Evolutionary conservation across 2,797 vertebrate genomes (phyloP).

Genomic region (Ctenopoma multispine): DNA sequence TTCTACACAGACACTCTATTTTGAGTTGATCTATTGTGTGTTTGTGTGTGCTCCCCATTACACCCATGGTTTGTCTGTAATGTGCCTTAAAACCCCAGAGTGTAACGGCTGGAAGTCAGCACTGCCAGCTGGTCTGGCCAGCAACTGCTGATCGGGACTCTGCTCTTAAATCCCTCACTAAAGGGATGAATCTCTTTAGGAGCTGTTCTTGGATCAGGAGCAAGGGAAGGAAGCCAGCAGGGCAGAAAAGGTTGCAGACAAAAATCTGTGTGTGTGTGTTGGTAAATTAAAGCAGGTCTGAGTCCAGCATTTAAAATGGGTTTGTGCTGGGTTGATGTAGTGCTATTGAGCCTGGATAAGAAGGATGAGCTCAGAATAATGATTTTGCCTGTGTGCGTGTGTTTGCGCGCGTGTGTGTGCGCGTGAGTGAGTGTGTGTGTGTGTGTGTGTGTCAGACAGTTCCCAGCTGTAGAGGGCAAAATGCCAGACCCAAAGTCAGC

Average conservation of each 20-base stretch:
- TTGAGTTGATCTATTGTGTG: slow-evolving; percentile 38
- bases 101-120: slow-evolving; percentile 53
- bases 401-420: slow-evolving; percentile 1
- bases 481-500: slow-evolving; percentile 70
- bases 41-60: slow-evolving; percentile 43
- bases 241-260: slow-evolving; percentile 33
- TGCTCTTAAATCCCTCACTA: slow-evolving; percentile 58
- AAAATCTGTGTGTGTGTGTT: slow-evolving; percentile 41
- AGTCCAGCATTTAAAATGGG: slow-evolving; percentile 59
- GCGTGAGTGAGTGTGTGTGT: slow-evolving; percentile 6
- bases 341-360: slow-evolving; percentile 51
- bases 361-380: slow-evolving; percentile 64
- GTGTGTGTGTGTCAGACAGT: slow-evolving; percentile 47
- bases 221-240: slow-evolving; percentile 46
- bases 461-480: slow-evolving; percentile 77
- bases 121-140: slow-evolving; percentile 63
- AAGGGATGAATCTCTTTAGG: slow-evolving; percentile 35
- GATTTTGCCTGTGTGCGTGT: slow-evolving; percentile 28
- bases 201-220: slow-evolving; percentile 69
- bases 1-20: slow-evolving; percentile 37
- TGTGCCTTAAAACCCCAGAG: slow-evolving; percentile 53
- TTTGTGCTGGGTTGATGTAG: slow-evolving; percentile 47
- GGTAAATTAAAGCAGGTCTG: slow-evolving; percentile 60
- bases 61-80: slow-evolving; percentile 51
- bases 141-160: slow-evolving; percentile 68